phyloP scores from a whole-genome alignment of 2,797 vertebrate species.

The Schizothorax lantsangensis region DNA sequence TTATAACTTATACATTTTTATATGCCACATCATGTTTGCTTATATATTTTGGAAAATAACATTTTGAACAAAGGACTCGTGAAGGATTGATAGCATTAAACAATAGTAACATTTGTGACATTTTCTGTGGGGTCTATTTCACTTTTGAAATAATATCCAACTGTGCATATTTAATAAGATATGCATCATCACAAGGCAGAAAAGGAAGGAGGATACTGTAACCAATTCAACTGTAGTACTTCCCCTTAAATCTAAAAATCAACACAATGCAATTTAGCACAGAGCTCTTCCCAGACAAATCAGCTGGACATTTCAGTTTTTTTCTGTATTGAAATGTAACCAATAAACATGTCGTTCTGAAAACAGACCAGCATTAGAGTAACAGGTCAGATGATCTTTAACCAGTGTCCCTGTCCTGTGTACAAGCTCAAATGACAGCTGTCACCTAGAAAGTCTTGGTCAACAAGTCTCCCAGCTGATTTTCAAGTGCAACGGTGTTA shows the following conservation, averaged over 20 bases:
- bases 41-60: background rate
- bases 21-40: background rate
- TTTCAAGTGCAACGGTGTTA: background rate
- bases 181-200: background rate
- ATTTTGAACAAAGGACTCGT: background rate
- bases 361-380: slow-evolving; percentile 33
- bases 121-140: background rate
- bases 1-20: background rate
- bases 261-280: background rate
- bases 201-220: background rate
- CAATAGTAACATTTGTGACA: background rate
- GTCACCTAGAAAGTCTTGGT: slow-evolving; percentile 26
- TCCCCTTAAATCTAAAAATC: background rate
- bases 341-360: background rate
- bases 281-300: background rate
- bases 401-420: slow-evolving; percentile 11
- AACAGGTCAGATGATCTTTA: slow-evolving; percentile 46
- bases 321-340: background rate
- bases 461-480: slow-evolving; percentile 33
- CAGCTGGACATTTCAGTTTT: background rate
- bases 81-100: background rate
- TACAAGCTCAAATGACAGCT: slow-evolving; percentile 41
- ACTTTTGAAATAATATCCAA: background rate
- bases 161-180: background rate
- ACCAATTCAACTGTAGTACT: background rate